Conservation (phyloP, 2,113 vertebrate species). For the chimpanzee (Pan troglodytes) region NHGRI_mPanTro3-v2.1_pri NC_072416.2:45440001-45440500, state of each 20-base stretch:
- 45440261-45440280: neutral
- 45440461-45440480: neutral
- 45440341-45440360: neutral
- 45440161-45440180: neutral
- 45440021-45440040: slow-evolving; percentile 93
- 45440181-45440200: neutral
- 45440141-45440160: neutral
- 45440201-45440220: neutral
- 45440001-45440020: slow-evolving; percentile 81
- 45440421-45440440: neutral
- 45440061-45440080: slow-evolving; percentile 73
- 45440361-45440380: neutral
- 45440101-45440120: neutral
- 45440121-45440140: neutral
- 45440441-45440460: neutral
- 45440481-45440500: neutral
- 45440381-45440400: neutral
- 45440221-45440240: neutral
- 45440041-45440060: slow-evolving; percentile 70
- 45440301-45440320: neutral
- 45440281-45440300: neutral
- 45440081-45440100: slow-evolving; percentile 14
- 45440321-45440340: neutral
- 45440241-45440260: neutral
- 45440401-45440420: neutral